Conservation (phyloP, 2,113 vertebrate species). For the Probosciger aterrimus region DNA sequence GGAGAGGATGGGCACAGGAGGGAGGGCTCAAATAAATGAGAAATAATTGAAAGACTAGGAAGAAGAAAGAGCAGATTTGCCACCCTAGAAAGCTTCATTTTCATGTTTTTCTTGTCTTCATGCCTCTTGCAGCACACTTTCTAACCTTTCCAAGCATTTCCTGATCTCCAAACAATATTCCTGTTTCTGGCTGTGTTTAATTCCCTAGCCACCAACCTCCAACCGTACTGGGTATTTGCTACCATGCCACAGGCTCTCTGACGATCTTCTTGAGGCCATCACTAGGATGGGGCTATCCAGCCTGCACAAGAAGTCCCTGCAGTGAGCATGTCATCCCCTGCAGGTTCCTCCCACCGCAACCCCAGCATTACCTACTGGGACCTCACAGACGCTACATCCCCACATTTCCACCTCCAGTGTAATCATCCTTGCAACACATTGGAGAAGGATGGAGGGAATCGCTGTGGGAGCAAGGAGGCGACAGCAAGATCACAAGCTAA, state of each 20-base stretch:
- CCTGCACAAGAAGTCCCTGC: not conserved
- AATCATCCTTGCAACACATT: not conserved
- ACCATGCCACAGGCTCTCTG: not conserved
- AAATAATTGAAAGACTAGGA: not conserved
- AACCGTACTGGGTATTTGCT: accelerated
- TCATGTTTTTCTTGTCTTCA: slow-evolving; percentile 10
- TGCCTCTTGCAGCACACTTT: slow-evolving; percentile 11
- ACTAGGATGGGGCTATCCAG: not conserved
- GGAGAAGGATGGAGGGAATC: not conserved
- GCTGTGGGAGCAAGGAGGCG: not conserved
- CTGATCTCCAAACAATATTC: not conserved
- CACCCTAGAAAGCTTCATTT: not conserved
- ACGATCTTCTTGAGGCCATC: not conserved
- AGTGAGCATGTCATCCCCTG: not conserved
- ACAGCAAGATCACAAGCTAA: not conserved
- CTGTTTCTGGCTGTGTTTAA: not conserved
- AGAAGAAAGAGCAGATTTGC: not conserved
- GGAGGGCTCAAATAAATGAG: slow-evolving; percentile 27
- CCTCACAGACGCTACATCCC: not conserved
- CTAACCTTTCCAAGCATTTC: not conserved
- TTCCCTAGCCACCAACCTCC: not conserved
- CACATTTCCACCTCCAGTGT: not conserved
- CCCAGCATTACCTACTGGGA: not conserved
- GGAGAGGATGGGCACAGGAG: not conserved
- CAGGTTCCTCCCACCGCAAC: not conserved